phyloP scores from a whole-genome alignment of 2,888 invertebrate genomes.

The Lycophotia porphyrea region DNA sequence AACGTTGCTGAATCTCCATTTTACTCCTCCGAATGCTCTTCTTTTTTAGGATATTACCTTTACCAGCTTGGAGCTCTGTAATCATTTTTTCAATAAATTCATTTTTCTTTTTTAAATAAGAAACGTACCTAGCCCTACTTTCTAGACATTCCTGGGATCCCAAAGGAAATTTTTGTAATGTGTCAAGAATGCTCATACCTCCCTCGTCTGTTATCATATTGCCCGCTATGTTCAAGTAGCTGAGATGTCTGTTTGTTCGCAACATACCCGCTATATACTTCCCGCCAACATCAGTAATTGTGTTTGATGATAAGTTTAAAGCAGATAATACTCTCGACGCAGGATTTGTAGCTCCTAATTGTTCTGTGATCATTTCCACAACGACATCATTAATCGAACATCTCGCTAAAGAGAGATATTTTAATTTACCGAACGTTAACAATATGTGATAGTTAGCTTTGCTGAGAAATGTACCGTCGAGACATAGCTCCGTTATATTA shows the following conservation, averaged over 20 bases:
- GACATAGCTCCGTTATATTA: constrained; percentile 76
- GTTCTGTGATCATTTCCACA: constrained; percentile 70
- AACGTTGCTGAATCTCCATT: too few species aligned
- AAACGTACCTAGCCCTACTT: neutral
- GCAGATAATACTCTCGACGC: constrained; percentile 72
- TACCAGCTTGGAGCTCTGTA: neutral
- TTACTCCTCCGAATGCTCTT: too few species aligned
- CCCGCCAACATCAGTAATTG: constrained; percentile 78
- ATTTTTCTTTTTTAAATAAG: constrained; percentile 6
- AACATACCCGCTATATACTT: constrained; percentile 71
- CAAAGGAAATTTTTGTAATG: constrained; percentile 58
- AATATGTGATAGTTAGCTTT: constrained; percentile 75
- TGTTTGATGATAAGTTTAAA: constrained; percentile 79
- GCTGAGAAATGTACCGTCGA: constrained; percentile 72
- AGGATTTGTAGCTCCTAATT: constrained; percentile 67
- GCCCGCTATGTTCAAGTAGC: constrained; percentile 79
- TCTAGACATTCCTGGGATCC: neutral
- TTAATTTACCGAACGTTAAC: constrained; percentile 67
- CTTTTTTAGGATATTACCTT: too few species aligned
- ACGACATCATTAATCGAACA: constrained; percentile 76
- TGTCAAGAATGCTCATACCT: constrained; percentile 66
- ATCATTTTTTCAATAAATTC: neutral
- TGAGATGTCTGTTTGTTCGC: constrained; percentile 74
- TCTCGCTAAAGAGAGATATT: constrained; percentile 75
- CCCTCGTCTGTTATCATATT: constrained; percentile 79